These are phyloP conservation scores for Drosophila lacicola DNA, from an alignment of 2,888 invertebrate species.

Conservation along the genomic window DNA sequence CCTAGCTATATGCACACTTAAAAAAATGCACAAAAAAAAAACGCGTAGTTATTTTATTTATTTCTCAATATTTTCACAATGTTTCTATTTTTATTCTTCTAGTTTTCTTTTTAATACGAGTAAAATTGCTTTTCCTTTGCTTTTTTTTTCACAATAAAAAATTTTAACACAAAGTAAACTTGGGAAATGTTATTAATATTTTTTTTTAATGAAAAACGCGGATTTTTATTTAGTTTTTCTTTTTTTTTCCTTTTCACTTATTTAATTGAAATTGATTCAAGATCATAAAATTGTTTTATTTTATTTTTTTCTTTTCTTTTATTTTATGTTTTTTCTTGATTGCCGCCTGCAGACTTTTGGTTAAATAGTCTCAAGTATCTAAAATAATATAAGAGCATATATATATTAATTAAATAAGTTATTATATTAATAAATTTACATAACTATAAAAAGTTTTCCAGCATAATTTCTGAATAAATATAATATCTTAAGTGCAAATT, in stretches of 20 bases:
- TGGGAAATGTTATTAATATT: slow-evolving; percentile 34
- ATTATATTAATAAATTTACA: no score
- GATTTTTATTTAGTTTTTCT: neutral
- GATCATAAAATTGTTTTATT: slow-evolving; percentile 5
- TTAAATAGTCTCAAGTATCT: slow-evolving; percentile 45
- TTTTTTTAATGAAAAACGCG: slow-evolving; percentile 17
- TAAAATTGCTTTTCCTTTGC: slow-evolving; percentile 49
- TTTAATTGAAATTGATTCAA: slow-evolving; percentile 13
- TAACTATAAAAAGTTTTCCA: neutral
- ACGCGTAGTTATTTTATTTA: neutral
- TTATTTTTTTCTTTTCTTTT: slow-evolving; percentile 5
- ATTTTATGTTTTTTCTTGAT: slow-evolving; percentile 40
- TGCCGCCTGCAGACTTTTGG: slow-evolving; percentile 62
- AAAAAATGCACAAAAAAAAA: slow-evolving; percentile 53
- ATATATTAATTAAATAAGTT: neutral
- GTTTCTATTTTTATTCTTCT: slow-evolving; percentile 8
- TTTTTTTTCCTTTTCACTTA: slow-evolving; percentile 5
- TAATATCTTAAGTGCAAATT: no score
- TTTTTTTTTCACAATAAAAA: slow-evolving; percentile 15
- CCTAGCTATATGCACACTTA: slow-evolving; percentile 34
- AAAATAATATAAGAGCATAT: slow-evolving; percentile 42
- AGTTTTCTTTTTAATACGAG: neutral
- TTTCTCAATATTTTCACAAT: slow-evolving; percentile 22
- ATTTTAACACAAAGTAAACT: slow-evolving; percentile 46
- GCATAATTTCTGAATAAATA: no score